Conservation (phyloP, 2,797 vertebrate species). For the Triplophysa yarkandensis region DNA sequence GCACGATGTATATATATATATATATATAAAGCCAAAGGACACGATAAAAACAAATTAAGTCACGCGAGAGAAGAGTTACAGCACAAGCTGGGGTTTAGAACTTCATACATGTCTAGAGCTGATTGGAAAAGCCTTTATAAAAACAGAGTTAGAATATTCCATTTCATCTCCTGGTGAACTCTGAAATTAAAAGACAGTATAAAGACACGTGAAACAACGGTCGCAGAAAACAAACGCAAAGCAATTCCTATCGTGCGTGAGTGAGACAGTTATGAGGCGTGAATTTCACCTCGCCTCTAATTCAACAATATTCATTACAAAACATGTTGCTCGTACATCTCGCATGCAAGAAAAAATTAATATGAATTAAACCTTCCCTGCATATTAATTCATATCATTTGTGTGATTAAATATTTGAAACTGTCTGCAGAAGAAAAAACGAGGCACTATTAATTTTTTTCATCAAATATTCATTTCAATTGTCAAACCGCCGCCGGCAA, state of each 20-base stretch:
- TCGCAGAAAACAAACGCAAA: constrained; percentile 5
- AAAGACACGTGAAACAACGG: neutral
- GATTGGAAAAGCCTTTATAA: constrained; percentile 43
- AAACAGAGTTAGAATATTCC: constrained; percentile 38
- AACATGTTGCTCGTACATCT: constrained; percentile 49
- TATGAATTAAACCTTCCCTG: constrained; percentile 58
- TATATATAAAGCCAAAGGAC: constrained; percentile 50
- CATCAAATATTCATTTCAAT: constrained; percentile 72
- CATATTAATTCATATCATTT: constrained; percentile 73
- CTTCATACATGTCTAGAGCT: constrained; percentile 46
- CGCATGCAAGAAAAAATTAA: constrained; percentile 52
- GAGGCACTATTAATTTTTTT: constrained; percentile 69
- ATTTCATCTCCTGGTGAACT: constrained; percentile 33
- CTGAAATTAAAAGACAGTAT: constrained; percentile 36
- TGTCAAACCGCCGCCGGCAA: constrained; percentile 72
- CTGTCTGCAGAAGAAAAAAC: constrained; percentile 67
- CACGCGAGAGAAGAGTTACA: constrained; percentile 40
- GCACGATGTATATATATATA: constrained; percentile 40
- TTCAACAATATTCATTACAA: constrained; percentile 54
- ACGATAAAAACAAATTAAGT: constrained; percentile 54
- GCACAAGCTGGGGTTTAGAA: constrained; percentile 37
- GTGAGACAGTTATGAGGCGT: constrained; percentile 38
- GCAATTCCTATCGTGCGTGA: constrained; percentile 16
- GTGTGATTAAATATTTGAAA: constrained; percentile 82
- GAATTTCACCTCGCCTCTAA: constrained; percentile 42